Percentiles rank a stretch among this genome's conserved stretches.
Evolutionary conservation across 92 coral and sea anemone genomes (phyloP).

Genomic region (Meandrina meandrites): DNA sequence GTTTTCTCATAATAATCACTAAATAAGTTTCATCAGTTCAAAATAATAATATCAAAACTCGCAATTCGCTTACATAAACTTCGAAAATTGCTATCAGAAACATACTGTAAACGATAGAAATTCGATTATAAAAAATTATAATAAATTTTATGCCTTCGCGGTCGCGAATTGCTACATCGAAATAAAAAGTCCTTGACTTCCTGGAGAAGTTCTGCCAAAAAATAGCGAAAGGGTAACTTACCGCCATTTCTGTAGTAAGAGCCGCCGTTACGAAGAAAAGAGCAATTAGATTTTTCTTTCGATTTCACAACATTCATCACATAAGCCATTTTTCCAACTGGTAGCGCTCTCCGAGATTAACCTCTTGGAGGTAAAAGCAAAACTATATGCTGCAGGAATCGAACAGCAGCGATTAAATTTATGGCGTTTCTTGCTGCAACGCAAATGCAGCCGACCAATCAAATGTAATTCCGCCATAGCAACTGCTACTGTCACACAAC

Average conservation of each 20-base stretch:
- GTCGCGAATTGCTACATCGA: background rate
- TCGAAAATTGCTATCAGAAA: too few species aligned
- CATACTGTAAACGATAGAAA: background rate
- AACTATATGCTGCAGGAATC: background rate
- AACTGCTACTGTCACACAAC: background rate
- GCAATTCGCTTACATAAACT: too few species aligned
- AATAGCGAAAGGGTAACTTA: background rate
- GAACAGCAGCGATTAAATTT: background rate
- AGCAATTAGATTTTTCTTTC: background rate
- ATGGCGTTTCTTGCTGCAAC: background rate
- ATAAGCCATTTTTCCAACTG: background rate
- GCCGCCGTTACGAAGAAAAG: background rate
- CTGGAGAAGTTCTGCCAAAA: background rate
- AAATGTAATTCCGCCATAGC: too few species aligned
- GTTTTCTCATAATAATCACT: too few species aligned
- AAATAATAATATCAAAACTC: too few species aligned
- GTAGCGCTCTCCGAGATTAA: too few species aligned
- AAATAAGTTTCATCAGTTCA: too few species aligned
- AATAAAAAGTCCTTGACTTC: background rate
- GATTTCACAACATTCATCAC: background rate
- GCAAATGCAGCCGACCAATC: background rate
- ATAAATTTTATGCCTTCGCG: background rate
- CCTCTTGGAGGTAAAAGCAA: background rate
- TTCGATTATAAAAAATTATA: too few species aligned
- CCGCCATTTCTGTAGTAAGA: background rate